Evolutionary conservation across 2,888 invertebrate species (phyloP), one percentile per base, ranked within the genome.

Genomic region (Archips xylosteana): DNA sequence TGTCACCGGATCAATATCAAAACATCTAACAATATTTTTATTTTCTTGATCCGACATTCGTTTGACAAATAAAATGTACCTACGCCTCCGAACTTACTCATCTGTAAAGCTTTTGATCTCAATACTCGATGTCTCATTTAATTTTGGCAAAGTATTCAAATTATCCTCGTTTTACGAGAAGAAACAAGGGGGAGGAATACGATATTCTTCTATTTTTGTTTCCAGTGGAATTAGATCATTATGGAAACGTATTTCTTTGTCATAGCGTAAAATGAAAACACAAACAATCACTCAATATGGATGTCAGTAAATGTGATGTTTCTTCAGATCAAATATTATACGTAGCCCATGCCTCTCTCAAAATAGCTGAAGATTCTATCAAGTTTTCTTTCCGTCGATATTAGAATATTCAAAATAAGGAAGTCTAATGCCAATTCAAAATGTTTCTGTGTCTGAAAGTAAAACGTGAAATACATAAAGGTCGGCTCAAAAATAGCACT

Each of bases 101-200:
- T 76, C 75, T 63, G 65, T 61, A 71, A 75, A 77, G 75, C 78
- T 78, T 82, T 83, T 84, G 83, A 82, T 82, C 78, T 77, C 63
- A 64, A 73, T 64, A 63, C 73, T 47, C 75, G 57, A 76, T 75
- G 77, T 78, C 76, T 75, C 76, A 75, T 81, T 81, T 82, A 82
- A 83, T 83, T 81, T 81, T 72, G 70, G 70, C 77, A 75, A 78
- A 76, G 70, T 78, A 80, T 78, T 80, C 71, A 79, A 81, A 83
- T 81, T 78, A 78, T 79, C 76, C 76, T 61, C 60, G 42, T 61
- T 70, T 75, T 67, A 49, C 47, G 54, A 61, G 42, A 72, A 47
- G 34, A 59, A 39, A 64, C 63, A 49, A 64, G 49, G 47, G 59
- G 32, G 39, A 54, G 49, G 63, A 73, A 68, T 59, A 64, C n/a